Evolutionary conservation across 2,888 invertebrate species (phyloP), one percentile per base, ranked within the genome.

Genomic region (Archaeoteleia sp.): DNA sequence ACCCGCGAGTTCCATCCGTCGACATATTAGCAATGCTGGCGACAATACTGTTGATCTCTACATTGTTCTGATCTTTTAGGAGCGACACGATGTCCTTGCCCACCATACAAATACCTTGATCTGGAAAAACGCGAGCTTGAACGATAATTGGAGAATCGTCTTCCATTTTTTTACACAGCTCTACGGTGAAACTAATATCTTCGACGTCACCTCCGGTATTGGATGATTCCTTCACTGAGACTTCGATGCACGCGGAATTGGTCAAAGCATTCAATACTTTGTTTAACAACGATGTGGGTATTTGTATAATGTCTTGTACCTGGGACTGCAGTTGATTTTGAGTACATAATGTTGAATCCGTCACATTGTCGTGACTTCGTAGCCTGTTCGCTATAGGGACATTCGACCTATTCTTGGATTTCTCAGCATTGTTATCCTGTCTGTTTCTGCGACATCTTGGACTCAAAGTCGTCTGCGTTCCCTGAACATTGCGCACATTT

Each of bases 101-200:
- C 1, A 85, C 84, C 17, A 83, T 70, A 58, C 84, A 85, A 1
- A 82, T 83, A 7, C 82, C 84, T 37, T 83, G 83, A 67, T 85
- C 84, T 1, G 85, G 85, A 62, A 85, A 85, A 15, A 85, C 83
- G 49, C 79, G 81, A 0, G 85, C 85, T 27, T 81, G 74, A 6
- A 81, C 83, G 0, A 79, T 82, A 10, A 74, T 55, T 0, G 57
- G 51, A 1, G 29, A 7, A 1, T 63, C 60, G 29, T 72, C 70
- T n/a, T 63, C 61, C 27, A 78, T 72, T 34, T 83, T 85, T 35
- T 81, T 82, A 12, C 81, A 77, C 1, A 85, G 61, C 62, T 85
- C 85, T 14, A 85, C 78, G 0, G 82, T 84, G 51, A 85, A 85
- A 55, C 84, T 85, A 23, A 84, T 84, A 53, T 85, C 85, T 39